Evolutionary conservation across 2,113 vertebrate species (phyloP).

Genomic region (Dipodomys merriami): DNA sequence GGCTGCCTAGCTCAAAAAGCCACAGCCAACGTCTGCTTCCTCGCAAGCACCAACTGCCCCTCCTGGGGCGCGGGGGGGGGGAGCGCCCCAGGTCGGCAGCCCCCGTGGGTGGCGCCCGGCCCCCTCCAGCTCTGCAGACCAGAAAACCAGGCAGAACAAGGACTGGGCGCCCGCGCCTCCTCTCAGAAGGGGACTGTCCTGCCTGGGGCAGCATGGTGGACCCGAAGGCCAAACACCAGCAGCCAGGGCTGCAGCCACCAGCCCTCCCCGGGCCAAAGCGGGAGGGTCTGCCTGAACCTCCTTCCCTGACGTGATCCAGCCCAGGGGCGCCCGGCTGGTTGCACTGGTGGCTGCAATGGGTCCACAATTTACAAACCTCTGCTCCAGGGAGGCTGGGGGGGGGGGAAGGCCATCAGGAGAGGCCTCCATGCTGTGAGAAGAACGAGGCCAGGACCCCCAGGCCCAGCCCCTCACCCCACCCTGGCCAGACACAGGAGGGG

Average conservation of each 20-base stretch:
- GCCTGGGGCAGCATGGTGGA: slow-evolving; percentile 81
- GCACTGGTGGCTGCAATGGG: background rate
- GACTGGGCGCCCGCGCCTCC: background rate
- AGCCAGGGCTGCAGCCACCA: no score
- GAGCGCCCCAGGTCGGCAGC: background rate
- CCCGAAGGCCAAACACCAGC: slow-evolving; percentile 4
- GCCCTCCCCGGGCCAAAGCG: no score
- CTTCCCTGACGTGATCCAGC: background rate
- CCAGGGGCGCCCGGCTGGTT: background rate
- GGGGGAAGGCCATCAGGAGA: no score
- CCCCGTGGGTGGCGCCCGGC: background rate
- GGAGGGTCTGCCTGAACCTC: no score
- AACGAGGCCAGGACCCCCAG: background rate
- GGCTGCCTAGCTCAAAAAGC: slow-evolving; percentile 70
- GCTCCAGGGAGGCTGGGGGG: no score
- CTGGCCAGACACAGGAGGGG: background rate
- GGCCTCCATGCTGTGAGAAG: no score
- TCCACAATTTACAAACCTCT: background rate
- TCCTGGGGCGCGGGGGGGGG: background rate
- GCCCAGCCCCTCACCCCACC: background rate
- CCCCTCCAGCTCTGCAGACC: background rate
- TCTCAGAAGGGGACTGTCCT: slow-evolving; percentile 54
- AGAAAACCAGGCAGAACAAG: background rate
- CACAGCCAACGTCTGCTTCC: slow-evolving; percentile 77
- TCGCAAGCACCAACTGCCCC: slow-evolving; percentile 63